Conservation (phyloP, 1,140 invertebrate species). For the Neotoxoptera formosana region DNA sequence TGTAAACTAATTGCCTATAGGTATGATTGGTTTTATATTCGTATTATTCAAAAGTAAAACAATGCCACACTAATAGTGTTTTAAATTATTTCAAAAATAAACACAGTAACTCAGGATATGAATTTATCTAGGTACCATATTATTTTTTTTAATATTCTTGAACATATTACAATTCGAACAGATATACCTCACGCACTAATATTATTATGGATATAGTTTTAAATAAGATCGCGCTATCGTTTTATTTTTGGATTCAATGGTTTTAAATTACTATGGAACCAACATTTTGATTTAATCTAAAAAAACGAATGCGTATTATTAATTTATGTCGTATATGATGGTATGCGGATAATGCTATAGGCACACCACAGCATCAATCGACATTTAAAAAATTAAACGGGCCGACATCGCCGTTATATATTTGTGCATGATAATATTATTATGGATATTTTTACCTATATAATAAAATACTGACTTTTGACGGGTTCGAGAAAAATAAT, state of each 20-base stretch:
- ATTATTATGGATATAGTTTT: not conserved
- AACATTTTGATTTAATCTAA: not conserved
- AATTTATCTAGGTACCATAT: not conserved
- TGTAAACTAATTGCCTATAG: not conserved
- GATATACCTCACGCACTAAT: too few species aligned
- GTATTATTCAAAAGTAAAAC: not conserved
- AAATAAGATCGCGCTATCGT: not conserved
- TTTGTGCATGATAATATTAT: too few species aligned
- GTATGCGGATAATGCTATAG: not conserved
- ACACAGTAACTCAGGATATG: not conserved
- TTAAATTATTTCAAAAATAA: not conserved
- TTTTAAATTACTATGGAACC: not conserved
- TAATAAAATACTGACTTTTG: not conserved
- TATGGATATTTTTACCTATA: not conserved
- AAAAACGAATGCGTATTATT: not conserved
- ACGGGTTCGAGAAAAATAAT: not conserved
- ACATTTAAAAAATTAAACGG: not conserved
- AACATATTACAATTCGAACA: too few species aligned
- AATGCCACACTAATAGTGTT: not conserved
- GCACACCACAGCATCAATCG: not conserved
- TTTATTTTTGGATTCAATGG: not conserved
- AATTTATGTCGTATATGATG: not conserved
- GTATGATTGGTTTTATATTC: not conserved
- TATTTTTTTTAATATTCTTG: too few species aligned
- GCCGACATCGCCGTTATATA: not conserved